Conservation (phyloP, 2,113 vertebrate genomes). For the Leucopsar rothschildi region DNA sequence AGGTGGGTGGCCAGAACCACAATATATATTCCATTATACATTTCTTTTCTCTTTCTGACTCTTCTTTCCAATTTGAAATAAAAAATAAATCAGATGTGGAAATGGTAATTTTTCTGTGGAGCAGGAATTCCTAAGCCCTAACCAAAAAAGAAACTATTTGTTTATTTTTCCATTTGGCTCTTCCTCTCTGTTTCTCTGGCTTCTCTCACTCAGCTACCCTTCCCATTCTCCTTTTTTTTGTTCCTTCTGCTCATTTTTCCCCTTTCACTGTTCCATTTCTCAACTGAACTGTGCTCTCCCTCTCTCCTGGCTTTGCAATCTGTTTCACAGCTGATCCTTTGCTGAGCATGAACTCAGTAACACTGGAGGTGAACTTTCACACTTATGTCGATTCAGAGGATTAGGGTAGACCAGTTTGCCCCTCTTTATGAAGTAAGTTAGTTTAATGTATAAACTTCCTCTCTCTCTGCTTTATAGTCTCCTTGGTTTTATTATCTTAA, state of each 20-base stretch:
- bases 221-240: background rate
- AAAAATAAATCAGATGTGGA: conserved; percentile 28
- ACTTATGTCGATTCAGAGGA: background rate
- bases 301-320: conserved; percentile 6
- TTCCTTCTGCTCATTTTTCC: conserved; percentile 1
- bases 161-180: conserved; percentile 45
- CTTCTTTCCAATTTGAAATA: conserved; percentile 18
- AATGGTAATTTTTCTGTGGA: conserved; percentile 14
- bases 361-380: conserved; percentile 18
- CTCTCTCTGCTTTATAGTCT: conserved; percentile 8
- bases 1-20: conserved; percentile 30
- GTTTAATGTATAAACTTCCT: conserved; percentile 21
- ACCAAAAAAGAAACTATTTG: conserved; percentile 39
- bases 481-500: background rate
- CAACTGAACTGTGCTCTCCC: background rate
- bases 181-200: conserved; percentile 18
- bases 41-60: background rate
- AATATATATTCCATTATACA: background rate
- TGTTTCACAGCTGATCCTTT: conserved; percentile 20
- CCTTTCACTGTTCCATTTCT: background rate
- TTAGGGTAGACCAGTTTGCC: background rate
- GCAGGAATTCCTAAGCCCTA: conserved; percentile 20
- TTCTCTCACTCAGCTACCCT: background rate
- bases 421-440: background rate
- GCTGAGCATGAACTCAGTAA: background rate